Conservation (phyloP, 1,140 invertebrate species). For the Tetragnatha versicolor region DNA sequence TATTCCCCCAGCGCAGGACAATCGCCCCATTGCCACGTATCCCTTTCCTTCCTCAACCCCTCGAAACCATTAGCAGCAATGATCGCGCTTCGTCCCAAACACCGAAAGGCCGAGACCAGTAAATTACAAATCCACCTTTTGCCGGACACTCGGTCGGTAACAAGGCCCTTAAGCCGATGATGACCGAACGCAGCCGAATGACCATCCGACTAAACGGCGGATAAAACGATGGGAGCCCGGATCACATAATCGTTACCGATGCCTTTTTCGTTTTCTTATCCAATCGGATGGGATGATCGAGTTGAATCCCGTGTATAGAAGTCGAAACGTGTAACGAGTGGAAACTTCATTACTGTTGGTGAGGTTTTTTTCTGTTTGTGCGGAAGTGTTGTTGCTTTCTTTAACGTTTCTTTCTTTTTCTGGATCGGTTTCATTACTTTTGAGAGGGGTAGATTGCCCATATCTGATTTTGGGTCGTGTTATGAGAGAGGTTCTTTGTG, state of each 20-base stretch:
- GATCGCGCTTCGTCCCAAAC: not conserved
- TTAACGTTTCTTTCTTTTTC: too few relatives aligned
- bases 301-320: not conserved
- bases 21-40: too few relatives aligned
- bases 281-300: not conserved
- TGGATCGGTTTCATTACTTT: too few relatives aligned
- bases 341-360: not conserved
- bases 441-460: too few relatives aligned
- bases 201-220: slow-evolving; percentile 21
- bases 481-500: too few relatives aligned
- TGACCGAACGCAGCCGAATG: slow-evolving; percentile 15
- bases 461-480: too few relatives aligned
- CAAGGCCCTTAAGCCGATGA: slow-evolving; percentile 27
- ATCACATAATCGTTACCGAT: slow-evolving; percentile 34
- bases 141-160: slow-evolving; percentile 6
- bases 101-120: not conserved
- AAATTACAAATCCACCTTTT: not conserved
- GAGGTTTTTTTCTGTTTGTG: too few relatives aligned
- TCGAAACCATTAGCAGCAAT: not conserved
- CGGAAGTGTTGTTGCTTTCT: too few relatives aligned
- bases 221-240: not conserved
- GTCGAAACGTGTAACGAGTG: not conserved
- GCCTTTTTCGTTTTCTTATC: slow-evolving; percentile 22
- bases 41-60: not conserved
- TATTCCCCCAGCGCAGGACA: not conserved